Conservation (phyloP, 2,888 invertebrate genomes). For the Tigriopus californicus region DNA sequence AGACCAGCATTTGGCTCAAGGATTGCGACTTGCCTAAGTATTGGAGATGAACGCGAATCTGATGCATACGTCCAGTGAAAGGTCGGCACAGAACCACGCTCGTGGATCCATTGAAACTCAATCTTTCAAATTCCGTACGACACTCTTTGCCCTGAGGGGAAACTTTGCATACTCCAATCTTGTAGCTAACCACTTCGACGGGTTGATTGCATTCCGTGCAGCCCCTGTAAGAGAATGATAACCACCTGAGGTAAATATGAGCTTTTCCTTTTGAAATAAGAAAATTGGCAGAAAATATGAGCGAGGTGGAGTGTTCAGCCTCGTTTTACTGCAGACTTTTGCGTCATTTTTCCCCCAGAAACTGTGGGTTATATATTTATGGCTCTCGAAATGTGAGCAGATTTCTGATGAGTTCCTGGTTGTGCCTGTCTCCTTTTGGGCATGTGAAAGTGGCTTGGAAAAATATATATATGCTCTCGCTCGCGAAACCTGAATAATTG, state of each 20-base stretch:
- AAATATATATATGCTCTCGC: too few species aligned
- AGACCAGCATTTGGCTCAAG: background rate
- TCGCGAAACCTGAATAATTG: too few species aligned
- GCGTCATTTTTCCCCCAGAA: too few species aligned
- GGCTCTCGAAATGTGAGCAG: too few species aligned
- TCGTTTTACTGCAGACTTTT: too few species aligned
- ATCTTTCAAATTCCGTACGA: slow-evolving; percentile 67
- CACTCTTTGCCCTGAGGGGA: slow-evolving; percentile 80
- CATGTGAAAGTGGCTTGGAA: too few species aligned
- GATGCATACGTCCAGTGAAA: slow-evolving; percentile 93
- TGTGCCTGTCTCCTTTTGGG: too few species aligned
- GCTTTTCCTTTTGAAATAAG: too few species aligned
- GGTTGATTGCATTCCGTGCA: slow-evolving; percentile 70
- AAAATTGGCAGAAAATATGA: too few species aligned
- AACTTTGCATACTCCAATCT: slow-evolving; percentile 88
- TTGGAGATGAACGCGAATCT: slow-evolving; percentile 93
- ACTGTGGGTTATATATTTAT: too few species aligned
- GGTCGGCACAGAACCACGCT: slow-evolving; percentile 87
- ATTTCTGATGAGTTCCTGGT: too few species aligned
- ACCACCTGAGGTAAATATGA: background rate
- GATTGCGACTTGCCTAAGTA: slow-evolving; percentile 50
- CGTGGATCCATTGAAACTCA: slow-evolving; percentile 69
- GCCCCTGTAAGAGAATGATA: slow-evolving; percentile 36
- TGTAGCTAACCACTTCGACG: slow-evolving; percentile 80
- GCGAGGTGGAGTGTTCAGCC: too few species aligned